Percentiles rank a stretch among this genome's conserved stretches.
Conservation (phyloP, 1,140 invertebrate species). For the Pinna nobilis region DNA sequence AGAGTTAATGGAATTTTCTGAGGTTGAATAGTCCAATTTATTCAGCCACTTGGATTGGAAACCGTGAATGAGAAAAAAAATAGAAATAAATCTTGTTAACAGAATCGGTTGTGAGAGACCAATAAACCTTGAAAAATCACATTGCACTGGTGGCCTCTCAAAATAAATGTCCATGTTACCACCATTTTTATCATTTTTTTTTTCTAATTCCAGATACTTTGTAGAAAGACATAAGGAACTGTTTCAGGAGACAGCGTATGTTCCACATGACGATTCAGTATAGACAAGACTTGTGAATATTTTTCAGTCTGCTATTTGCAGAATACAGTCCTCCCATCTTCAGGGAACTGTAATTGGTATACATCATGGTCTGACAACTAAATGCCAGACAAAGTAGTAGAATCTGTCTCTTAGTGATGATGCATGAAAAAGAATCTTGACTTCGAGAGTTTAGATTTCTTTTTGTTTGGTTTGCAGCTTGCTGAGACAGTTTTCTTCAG, state of each 20-base stretch:
- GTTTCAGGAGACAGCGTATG: conserved; percentile 28
- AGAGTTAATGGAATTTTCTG: too few relatives aligned
- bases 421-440: too few relatives aligned
- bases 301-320: background rate
- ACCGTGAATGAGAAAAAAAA: background rate
- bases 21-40: too few relatives aligned
- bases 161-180: background rate
- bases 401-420: too few relatives aligned
- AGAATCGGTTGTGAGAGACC: background rate
- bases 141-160: background rate
- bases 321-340: background rate
- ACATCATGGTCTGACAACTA: too few relatives aligned
- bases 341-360: too few relatives aligned
- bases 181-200: background rate
- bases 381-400: too few relatives aligned
- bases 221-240: conserved; percentile 45
- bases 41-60: background rate
- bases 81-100: background rate
- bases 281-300: background rate
- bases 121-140: background rate
- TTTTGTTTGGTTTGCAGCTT: too few relatives aligned
- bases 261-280: background rate
- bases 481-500: too few relatives aligned
- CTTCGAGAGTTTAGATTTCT: too few relatives aligned
- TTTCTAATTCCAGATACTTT: conserved; percentile 42